Evolutionary conservation across 2,797 vertebrate species (phyloP).

Genomic region (Silurus lanzhouensis): DNA sequence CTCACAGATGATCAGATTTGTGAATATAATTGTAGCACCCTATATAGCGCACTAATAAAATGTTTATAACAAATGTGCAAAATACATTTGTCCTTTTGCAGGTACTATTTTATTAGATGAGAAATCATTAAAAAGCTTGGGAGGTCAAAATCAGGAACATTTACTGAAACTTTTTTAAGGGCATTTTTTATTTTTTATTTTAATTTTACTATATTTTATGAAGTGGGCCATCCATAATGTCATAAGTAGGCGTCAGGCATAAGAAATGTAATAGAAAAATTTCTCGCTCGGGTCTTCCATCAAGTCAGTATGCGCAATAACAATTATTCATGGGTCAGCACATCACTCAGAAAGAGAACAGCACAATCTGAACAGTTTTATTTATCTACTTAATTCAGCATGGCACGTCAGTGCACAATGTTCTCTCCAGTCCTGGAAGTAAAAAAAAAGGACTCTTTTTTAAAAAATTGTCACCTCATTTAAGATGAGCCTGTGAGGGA

Average conservation of each 20-base stretch:
- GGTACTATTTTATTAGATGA: not conserved
- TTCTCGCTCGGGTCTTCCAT: conserved; percentile 23
- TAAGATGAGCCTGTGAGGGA: not conserved
- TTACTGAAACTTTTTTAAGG: not conserved
- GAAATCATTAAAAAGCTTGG: not conserved
- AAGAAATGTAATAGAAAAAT: conserved; percentile 5
- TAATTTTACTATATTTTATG: not conserved
- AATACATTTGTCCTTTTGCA: not conserved
- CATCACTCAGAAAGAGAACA: conserved; percentile 26
- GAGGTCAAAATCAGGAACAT: not conserved
- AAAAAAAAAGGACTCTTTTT: not conserved
- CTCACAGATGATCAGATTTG: not conserved
- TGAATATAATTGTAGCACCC: not conserved
- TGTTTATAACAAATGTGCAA: not conserved
- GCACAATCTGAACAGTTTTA: not conserved
- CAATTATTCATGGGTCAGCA: conserved; percentile 28
- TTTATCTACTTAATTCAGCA: not conserved
- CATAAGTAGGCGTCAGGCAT: not conserved
- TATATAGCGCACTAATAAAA: not conserved
- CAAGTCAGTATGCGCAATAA: conserved; percentile 5
- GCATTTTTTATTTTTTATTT: not conserved
- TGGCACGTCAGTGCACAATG: not conserved
- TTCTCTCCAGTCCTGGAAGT: not conserved
- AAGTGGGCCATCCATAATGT: not conserved
- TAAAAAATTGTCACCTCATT: not conserved